phyloP scores from a whole-genome alignment of 2,113 vertebrate species.

The Phylloscopus whistleri region DNA sequence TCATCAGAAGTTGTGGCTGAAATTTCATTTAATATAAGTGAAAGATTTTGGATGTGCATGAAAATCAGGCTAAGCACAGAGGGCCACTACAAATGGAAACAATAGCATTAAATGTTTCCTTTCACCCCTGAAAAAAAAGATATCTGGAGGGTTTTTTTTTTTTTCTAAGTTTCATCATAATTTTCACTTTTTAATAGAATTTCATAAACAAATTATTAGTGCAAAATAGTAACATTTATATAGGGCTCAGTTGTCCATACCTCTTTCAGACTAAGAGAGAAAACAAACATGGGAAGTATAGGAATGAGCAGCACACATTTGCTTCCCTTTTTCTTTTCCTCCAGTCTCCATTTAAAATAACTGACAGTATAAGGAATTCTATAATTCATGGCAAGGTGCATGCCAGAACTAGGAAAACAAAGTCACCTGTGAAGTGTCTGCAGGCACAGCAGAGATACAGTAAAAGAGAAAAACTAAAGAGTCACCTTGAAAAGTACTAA shows the following conservation, averaged over 20 bases:
- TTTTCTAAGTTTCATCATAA: background rate
- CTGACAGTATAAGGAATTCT: background rate
- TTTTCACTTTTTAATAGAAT: background rate
- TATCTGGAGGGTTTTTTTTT: background rate
- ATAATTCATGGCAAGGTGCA: background rate
- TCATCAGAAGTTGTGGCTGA: background rate
- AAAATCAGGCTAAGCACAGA: background rate
- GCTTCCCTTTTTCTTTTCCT: background rate
- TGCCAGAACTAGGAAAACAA: background rate
- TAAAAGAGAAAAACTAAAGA: background rate
- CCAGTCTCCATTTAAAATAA: background rate
- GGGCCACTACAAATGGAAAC: background rate
- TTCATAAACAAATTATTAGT: background rate
- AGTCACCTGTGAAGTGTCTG: background rate
- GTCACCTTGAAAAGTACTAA: conserved; percentile 47
- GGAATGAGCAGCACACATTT: background rate
- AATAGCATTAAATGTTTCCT: background rate
- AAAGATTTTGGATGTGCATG: background rate
- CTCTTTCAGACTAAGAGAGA: background rate
- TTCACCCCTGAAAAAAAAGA: background rate
- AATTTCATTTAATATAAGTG: background rate
- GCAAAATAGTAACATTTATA: background rate
- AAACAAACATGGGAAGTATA: background rate
- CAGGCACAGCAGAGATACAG: background rate
- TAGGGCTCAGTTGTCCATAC: background rate